A percentile compares a stretch with the other conserved stretches of the same genome.
phyloP scores from a whole-genome alignment of 2,888 invertebrate species.

The Leptopilina syphax region DNA sequence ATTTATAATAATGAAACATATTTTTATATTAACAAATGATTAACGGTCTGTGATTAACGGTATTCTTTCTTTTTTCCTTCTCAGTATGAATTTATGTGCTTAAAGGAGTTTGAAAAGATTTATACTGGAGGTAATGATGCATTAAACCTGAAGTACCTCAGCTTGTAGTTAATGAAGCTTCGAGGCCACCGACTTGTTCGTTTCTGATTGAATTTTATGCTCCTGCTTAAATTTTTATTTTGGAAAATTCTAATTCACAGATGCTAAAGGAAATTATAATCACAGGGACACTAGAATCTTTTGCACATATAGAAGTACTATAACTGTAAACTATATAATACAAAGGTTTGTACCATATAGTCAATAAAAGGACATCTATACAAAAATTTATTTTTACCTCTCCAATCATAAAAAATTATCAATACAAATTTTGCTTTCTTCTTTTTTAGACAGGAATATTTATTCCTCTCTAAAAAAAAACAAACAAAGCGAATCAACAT shows the following conservation, averaged over 20 bases:
- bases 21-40: slow-evolving; percentile 22
- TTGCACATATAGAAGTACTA: not conserved
- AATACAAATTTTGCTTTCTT: no score
- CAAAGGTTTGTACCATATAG: not conserved
- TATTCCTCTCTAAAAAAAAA: no score
- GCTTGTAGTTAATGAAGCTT: slow-evolving; percentile 39
- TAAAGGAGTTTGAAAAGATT: slow-evolving; percentile 38
- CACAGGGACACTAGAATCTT: not conserved
- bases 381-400: not conserved
- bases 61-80: slow-evolving; percentile 20
- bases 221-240: slow-evolving; percentile 22
- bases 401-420: no score
- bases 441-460: no score
- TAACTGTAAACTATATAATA: not conserved
- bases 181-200: slow-evolving; percentile 31
- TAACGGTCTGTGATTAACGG: slow-evolving; percentile 37
- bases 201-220: slow-evolving; percentile 41
- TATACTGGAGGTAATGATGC: slow-evolving; percentile 41
- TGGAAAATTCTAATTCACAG: slow-evolving; percentile 32
- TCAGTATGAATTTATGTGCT: slow-evolving; percentile 38
- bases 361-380: not conserved
- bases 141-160: slow-evolving; percentile 37
- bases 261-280: slow-evolving; percentile 17
- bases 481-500: no score
- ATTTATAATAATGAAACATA: not conserved